phyloP scores from a whole-genome alignment of 2,888 invertebrate genomes.

The Xestoiulus laeticollis region DNA sequence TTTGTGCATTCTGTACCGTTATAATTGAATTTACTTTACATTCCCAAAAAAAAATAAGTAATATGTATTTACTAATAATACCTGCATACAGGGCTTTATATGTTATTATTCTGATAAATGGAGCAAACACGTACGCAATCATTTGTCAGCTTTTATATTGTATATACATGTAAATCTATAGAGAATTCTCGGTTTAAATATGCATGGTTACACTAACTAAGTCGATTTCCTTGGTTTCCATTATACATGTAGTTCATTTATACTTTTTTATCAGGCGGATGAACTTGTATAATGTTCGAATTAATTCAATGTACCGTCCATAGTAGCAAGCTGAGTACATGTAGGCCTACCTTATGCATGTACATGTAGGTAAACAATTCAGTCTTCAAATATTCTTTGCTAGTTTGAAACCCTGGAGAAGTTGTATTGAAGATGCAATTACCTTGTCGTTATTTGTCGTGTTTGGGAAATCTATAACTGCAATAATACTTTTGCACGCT shows the following conservation, averaged over 20 bases:
- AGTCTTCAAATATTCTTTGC: not conserved
- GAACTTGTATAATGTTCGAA: not conserved
- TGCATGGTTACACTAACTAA: not conserved
- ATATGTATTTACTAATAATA: not conserved
- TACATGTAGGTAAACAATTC: not conserved
- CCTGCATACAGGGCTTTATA: not conserved
- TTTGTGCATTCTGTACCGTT: too few relatives aligned
- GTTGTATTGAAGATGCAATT: not conserved
- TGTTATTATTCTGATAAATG: not conserved
- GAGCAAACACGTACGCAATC: not conserved
- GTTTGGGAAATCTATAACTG: not conserved
- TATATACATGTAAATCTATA: not conserved
- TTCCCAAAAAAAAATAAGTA: too few relatives aligned
- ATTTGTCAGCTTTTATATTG: not conserved
- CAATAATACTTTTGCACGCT: not conserved
- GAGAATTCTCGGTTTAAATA: not conserved
- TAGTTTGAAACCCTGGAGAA: not conserved
- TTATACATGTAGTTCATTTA: not conserved
- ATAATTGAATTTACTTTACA: too few relatives aligned
- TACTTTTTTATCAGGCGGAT: not conserved
- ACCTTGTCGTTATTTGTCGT: not conserved
- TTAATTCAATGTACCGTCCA: not conserved
- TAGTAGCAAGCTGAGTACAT: not conserved
- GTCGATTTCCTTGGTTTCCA: not conserved
- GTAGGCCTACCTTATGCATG: too few relatives aligned